Evolutionary conservation across 2,113 vertebrate genomes (phyloP), one percentile per base, ranked within the genome.

Genomic region (Laterallus jamaicensis): DNA sequence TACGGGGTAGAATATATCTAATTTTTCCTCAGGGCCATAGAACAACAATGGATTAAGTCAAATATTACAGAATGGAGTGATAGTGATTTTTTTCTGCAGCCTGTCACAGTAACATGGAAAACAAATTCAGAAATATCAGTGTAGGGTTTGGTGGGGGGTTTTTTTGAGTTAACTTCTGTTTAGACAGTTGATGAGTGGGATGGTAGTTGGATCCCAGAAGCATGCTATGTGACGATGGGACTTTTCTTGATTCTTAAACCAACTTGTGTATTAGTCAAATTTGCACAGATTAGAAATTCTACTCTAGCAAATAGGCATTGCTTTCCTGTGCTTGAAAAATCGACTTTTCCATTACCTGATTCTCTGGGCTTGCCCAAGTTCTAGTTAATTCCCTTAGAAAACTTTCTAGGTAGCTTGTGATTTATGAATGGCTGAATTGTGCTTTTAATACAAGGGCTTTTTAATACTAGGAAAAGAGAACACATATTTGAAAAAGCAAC

Each of bases 101-200:
- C 39, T 0, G 0, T 62, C 40, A 32, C 32, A 75, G 31, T 0
- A 1, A 63, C 4, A 1, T 28, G 24, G 32, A 49, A 64, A 81
- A 42, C 92, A 90, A 56, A 58, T 17, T 82, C 55, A 52, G 15
- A 76, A 88, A 35, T 73, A 58, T 47, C 67, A 66, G 42, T 78
- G 37, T 29, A 28, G n/a, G 52, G 14, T 26, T 28, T 54, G 25
- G 35, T 35, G 35, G 35, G 35, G 11, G 11, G 21, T 24, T 74
- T 70, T 85, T 81, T 52, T 58, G 19, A 55, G 35, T 77, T 49
- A 26, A 24, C 6, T 47, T 85, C 16, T 63, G 31, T 66, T 85
- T 77, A 42, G 50, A 49, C 25, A 60, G 35, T 74, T 75, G 0
- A 31, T 74, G 50, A 58, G 17, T 20, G 12, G 29, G 25, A 8